Base-by-base conservation (phyloP, 2,113 vertebrate genomes). In the Campylomormyrus numenius region DNA sequence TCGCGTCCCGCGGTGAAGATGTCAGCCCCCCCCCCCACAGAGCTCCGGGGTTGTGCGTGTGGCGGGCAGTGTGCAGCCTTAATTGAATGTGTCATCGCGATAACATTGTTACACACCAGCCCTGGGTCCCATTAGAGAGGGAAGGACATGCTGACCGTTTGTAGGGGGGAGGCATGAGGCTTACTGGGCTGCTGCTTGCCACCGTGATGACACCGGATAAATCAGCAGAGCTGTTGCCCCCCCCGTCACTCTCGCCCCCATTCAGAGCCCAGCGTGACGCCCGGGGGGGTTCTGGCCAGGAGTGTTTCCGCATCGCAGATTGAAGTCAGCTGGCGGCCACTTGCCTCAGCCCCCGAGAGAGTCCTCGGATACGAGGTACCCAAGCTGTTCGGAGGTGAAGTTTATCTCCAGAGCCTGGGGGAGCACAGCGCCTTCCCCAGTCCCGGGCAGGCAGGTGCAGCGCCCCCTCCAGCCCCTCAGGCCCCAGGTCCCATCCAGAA, bases 311-410 rank as follows among this genome's bases (percentile, higher is more conserved):
- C 97, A 90, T 97, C 96, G 0, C 95, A 96, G 93, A 97, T 99
- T 89, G 94, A 97, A 94, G 97, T 99, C 90, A 95, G 95, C 87
- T 99, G 98, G 98, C 93, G 93, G 6, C 92, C 96, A 70, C 93
- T 98, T 21, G 96, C 96, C 7, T 95, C 95, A 93, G 95, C 95
- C 27, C 95, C 96, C 70, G 98, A 98, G 58, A 96, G 96, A 93
- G 95, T 99, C 89, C 96, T 98, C 8, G 98, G 98, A 92, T 99
- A 98, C 9, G 98, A 99, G 98, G 98, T 99, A 95, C 94, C 92
- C 77, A 62, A 66, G 90, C 74, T n/a, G 53, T 90, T 27, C 35
- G 17, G 50, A 74, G 53, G 45, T 88, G 86, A 88, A 84, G 50
- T 89, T 70, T 77, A 83, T 86, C 45, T 89, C 77, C 21, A 1